Conservation (phyloP, 2,113 vertebrate genomes). For the Dinomys branickii region DNA sequence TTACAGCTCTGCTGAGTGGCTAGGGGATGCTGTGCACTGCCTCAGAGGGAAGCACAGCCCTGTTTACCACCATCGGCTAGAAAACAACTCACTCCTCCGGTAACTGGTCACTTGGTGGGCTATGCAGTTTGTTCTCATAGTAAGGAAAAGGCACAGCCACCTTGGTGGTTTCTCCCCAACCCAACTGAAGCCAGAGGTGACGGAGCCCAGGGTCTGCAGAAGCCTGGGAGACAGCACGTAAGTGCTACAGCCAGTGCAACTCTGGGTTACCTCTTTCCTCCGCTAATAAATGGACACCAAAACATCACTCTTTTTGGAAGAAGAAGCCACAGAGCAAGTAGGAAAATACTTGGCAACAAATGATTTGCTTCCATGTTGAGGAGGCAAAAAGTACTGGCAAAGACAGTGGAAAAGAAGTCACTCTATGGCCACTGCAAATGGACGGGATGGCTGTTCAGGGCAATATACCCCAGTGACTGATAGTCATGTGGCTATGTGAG, state of each 20-base stretch:
- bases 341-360: not conserved
- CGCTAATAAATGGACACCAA: not conserved
- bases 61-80: slow-evolving; percentile 14
- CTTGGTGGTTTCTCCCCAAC: not conserved
- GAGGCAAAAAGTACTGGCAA: not conserved
- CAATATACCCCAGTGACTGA: slow-evolving; percentile 16
- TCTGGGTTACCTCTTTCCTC: not conserved
- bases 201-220: not conserved
- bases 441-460: not conserved
- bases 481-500: not conserved
- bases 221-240: not conserved
- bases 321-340: not conserved
- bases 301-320: not conserved
- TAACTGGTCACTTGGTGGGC: not conserved
- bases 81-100: not conserved
- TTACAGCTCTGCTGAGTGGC: slow-evolving; percentile 16
- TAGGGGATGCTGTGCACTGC: not conserved
- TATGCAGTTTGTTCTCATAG: not conserved
- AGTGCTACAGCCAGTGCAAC: not conserved
- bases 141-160: not conserved
- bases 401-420: not conserved
- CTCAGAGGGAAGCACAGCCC: slow-evolving; percentile 18
- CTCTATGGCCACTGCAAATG: not conserved
- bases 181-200: not conserved
- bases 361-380: not conserved